Percentiles rank a stretch among this genome's conserved stretches.
Evolutionary conservation across 2,888 invertebrate genomes (phyloP).

Genomic region (Amblyjoppa proteus): DNA sequence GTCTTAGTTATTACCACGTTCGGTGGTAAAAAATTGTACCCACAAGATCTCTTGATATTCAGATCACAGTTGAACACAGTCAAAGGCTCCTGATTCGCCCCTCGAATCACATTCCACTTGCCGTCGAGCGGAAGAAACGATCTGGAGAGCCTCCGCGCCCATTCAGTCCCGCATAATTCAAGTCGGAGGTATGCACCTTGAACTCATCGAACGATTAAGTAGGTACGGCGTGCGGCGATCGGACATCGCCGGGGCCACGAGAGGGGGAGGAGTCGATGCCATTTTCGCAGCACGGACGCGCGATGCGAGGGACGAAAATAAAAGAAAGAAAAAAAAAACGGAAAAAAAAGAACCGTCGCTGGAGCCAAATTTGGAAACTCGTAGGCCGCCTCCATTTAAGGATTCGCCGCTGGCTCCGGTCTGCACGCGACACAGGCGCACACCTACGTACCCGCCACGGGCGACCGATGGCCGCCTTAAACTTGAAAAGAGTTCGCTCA

Average conservation of each 20-base stretch:
- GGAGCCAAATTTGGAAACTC: conserved; percentile 82
- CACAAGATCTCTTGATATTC: not conserved
- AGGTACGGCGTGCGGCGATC: conserved; percentile 32
- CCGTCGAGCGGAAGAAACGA: conserved; percentile 11
- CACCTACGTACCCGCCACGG: conserved; percentile 59
- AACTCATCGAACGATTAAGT: conserved; percentile 70
- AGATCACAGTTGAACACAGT: not conserved
- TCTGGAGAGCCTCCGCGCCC: not conserved
- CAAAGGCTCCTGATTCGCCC: not conserved
- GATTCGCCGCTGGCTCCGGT: conserved; percentile 62
- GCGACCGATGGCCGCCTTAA: conserved; percentile 80
- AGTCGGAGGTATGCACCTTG: conserved; percentile 77
- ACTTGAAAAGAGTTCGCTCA: conserved; percentile 73
- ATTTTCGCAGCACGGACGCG: conserved; percentile 74
- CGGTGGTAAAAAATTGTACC: not conserved
- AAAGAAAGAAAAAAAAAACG: conserved; percentile 39
- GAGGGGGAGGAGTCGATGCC: conserved; percentile 75
- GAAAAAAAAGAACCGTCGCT: conserved; percentile 38
- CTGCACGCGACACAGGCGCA: conserved; percentile 36
- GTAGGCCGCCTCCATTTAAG: conserved; percentile 78
- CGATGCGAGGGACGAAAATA: conserved; percentile 59
- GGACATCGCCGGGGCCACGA: conserved; percentile 46
- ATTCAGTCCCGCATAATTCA: conserved; percentile 43
- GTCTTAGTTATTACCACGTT: not conserved
- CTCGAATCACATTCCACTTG: not conserved